These are phyloP conservation scores for Melanostoma scalare DNA, from an alignment of 2,888 invertebrate species.

Conservation along the genomic window DNA sequence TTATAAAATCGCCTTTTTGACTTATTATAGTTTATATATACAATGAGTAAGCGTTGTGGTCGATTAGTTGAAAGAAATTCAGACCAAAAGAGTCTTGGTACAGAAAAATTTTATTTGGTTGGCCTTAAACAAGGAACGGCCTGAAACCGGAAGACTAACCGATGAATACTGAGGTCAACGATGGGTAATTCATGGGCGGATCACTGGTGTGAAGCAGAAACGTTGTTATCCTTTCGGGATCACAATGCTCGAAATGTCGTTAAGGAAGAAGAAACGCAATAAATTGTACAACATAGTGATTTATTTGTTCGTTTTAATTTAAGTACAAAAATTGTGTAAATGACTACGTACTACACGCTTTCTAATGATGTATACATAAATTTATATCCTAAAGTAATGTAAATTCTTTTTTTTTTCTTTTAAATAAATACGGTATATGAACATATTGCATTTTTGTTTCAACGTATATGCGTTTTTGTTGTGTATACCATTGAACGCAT, in stretches of 20 bases:
- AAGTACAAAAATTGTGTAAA: conserved; percentile 72
- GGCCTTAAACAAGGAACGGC: too few species aligned
- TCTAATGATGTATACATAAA: conserved; percentile 57
- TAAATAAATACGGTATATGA: conserved; percentile 65
- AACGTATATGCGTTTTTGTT: not conserved
- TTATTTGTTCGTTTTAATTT: conserved; percentile 66
- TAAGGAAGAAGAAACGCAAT: conserved; percentile 3
- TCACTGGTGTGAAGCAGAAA: too few species aligned
- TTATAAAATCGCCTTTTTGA: too few species aligned
- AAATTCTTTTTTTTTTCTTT: conserved; percentile 2
- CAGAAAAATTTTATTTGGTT: too few species aligned
- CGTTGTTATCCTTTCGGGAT: not conserved
- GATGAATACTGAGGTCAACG: too few species aligned
- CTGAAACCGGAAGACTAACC: too few species aligned
- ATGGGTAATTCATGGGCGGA: too few species aligned
- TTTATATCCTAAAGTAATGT: conserved; percentile 46
- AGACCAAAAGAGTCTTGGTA: too few species aligned
- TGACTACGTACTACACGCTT: conserved; percentile 62
- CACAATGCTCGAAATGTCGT: not conserved
- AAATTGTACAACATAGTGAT: conserved; percentile 52
- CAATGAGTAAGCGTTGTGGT: too few species aligned
- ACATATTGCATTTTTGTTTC: conserved; percentile 43
- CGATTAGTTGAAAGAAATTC: too few species aligned
- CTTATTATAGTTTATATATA: too few species aligned
- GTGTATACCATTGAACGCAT: conserved; percentile 37